A percentile compares a stretch with the other conserved stretches of the same genome.
phyloP scores from a whole-genome alignment of 2,888 invertebrate genomes.

The Eristalis tenax region DNA sequence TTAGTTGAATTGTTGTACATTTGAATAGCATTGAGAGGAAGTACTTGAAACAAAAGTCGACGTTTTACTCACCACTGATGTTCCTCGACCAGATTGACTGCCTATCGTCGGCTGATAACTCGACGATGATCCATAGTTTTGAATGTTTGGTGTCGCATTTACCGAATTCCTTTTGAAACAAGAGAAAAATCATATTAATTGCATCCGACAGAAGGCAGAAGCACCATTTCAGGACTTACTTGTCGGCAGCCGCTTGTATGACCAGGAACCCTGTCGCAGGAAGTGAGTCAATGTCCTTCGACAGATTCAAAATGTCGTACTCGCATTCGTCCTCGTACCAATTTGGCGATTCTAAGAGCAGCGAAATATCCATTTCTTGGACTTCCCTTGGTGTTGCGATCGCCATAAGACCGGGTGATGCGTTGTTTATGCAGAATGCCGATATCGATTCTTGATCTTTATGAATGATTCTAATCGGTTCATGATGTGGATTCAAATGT shows the following conservation, averaged over 20 bases:
- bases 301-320: conserved; percentile 94
- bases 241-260: conserved; percentile 85
- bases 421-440: conserved; percentile 97
- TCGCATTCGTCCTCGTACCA: conserved; percentile 99
- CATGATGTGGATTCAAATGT: conserved; percentile 80
- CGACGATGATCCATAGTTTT: conserved; percentile 81
- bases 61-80: conserved; percentile 89
- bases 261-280: conserved; percentile 94
- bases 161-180: conserved; percentile 75
- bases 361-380: conserved; percentile 98
- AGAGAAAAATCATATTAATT: conserved; percentile 14
- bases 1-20: conserved; percentile 35
- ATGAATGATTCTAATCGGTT: conserved; percentile 97
- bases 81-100: conserved; percentile 92
- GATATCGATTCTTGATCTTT: conserved; percentile 99
- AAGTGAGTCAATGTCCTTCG: conserved; percentile 88
- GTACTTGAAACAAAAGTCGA: background rate
- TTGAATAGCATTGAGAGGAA: conserved; percentile 35
- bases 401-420: conserved; percentile 91
- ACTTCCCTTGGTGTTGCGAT: conserved; percentile 97
- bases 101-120: conserved; percentile 87
- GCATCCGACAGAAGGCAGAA: background rate
- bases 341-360: conserved; percentile 92
- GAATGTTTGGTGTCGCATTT: conserved; percentile 80
- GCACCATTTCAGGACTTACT: conserved; percentile 23